phyloP scores from a whole-genome alignment of 2,888 invertebrate genomes.

The Leptopilina syphax region DNA sequence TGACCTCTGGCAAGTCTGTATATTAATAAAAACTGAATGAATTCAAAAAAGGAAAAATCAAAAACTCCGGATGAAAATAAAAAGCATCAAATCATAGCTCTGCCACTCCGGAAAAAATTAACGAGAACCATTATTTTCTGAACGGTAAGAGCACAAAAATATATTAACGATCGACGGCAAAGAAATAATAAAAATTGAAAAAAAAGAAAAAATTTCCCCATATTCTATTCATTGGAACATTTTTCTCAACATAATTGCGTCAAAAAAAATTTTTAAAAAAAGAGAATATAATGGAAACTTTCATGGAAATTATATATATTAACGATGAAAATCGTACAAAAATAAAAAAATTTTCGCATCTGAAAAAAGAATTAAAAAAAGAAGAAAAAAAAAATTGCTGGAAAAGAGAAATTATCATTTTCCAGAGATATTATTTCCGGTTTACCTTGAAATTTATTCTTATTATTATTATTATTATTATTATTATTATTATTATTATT shows the following conservation, averaged over 20 bases:
- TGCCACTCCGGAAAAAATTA: conserved; percentile 28
- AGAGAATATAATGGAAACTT: not conserved
- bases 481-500: too few relatives aligned
- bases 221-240: conserved; percentile 4
- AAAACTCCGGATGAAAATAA: not conserved
- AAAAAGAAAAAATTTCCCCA: not conserved
- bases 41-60: not conserved
- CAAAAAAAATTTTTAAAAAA: not conserved
- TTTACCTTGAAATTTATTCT: too few relatives aligned
- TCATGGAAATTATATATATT: conserved; percentile 5
- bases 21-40: too few relatives aligned
- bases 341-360: too few relatives aligned
- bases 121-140: conserved; percentile 38
- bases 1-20: too few relatives aligned
- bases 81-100: conserved; percentile 27
- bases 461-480: too few relatives aligned
- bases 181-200: conserved; percentile 11
- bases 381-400: too few relatives aligned
- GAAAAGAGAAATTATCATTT: too few relatives aligned
- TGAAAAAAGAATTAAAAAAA: too few relatives aligned
- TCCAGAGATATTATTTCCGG: too few relatives aligned
- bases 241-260: conserved; percentile 18
- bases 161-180: conserved; percentile 17
- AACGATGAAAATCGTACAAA: not conserved
- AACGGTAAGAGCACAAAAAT: conserved; percentile 30